Evolutionary conservation across 2,113 vertebrate species (phyloP).

Genomic region (Thryonomys swinderianus): DNA sequence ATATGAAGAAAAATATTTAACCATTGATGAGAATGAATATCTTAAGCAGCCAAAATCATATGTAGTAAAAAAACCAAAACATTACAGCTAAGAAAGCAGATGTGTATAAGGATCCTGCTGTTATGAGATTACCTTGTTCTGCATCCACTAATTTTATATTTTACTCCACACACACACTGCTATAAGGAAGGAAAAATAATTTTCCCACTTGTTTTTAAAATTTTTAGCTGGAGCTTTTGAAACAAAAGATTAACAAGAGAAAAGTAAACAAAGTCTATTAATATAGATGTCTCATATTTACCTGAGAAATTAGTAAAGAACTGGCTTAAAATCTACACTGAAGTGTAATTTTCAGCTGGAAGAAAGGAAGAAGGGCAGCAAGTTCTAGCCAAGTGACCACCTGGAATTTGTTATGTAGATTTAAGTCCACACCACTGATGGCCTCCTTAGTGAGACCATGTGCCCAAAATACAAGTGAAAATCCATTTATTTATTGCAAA

Average conservation of each 20-base stretch:
- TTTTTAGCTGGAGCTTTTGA: not conserved
- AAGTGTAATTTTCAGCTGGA: not conserved
- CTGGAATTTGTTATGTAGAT: not conserved
- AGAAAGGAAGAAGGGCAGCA: not conserved
- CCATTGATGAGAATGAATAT: constrained; percentile 16
- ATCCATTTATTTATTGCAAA: not conserved
- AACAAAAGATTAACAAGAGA: not conserved
- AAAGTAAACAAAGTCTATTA: not conserved
- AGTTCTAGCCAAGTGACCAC: not conserved
- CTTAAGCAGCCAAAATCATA: not conserved
- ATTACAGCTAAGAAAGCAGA: not conserved
- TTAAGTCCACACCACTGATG: not conserved
- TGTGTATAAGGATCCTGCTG: not conserved
- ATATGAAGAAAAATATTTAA: not conserved
- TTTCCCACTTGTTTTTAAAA: not conserved
- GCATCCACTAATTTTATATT: not conserved
- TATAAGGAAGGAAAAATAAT: not conserved
- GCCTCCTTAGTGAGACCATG: not conserved
- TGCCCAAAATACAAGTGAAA: not conserved
- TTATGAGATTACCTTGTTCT: not conserved
- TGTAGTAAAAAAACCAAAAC: not conserved
- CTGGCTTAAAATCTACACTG: not conserved
- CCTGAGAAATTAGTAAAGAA: not conserved
- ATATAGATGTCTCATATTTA: not conserved
- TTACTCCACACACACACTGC: not conserved